These are phyloP conservation scores for Scartelaos histophorus DNA, from an alignment of 2,113 vertebrate species.

Conservation along the genomic window DNA sequence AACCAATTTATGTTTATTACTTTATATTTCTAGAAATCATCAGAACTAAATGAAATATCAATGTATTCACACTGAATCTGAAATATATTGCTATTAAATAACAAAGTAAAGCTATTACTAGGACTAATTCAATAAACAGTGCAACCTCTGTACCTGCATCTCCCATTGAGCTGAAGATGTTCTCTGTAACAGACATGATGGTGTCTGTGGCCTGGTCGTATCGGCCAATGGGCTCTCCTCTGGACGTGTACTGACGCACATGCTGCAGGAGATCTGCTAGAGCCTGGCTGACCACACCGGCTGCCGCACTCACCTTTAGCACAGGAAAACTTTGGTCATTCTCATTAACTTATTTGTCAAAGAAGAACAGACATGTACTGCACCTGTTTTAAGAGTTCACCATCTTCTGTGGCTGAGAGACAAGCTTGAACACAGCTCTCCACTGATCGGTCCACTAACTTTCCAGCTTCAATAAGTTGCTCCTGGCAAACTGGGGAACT, in stretches of 20 bases:
- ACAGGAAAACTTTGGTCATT: conserved; percentile 14
- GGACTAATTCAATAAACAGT: background rate
- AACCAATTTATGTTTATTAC: background rate
- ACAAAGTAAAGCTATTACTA: no score
- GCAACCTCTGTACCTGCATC: conserved; percentile 83
- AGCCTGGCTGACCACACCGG: conserved; percentile 90
- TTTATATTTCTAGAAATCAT: background rate
- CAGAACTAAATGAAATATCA: background rate
- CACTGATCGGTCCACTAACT: conserved; percentile 95
- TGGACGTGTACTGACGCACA: conserved; percentile 90
- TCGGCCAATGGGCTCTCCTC: conserved; percentile 94
- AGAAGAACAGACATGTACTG: background rate
- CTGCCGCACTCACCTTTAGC: conserved; percentile 80
- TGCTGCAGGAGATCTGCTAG: conserved; percentile 93
- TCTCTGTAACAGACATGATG: conserved; percentile 98
- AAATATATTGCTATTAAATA: background rate
- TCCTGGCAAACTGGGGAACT: conserved; percentile 97
- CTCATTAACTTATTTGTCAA: conserved; percentile 8
- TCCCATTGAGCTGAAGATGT: conserved; percentile 98
- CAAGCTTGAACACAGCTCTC: conserved; percentile 94
- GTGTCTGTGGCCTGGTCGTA: conserved; percentile 99
- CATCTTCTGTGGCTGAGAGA: conserved; percentile 89
- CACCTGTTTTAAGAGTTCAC: conserved; percentile 93
- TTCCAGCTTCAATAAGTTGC: conserved; percentile 94
- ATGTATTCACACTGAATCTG: background rate